Base-by-base conservation (phyloP, 2,113 vertebrate species). In the Odontesthes bonariensis region DNA sequence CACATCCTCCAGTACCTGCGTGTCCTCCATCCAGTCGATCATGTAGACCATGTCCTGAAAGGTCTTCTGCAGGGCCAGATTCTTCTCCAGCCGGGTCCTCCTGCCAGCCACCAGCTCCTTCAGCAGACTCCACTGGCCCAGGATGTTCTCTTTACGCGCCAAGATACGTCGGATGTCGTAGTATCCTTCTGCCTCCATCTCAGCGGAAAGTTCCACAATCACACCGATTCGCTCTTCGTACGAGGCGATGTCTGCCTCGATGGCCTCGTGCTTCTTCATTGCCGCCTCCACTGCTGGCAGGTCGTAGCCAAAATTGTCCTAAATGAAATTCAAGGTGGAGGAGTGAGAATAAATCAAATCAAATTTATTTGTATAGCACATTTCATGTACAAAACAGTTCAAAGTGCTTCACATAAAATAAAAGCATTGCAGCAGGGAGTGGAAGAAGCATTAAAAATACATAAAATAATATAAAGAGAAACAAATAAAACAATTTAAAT, bases 31-130 rank as follows among this genome's bases (percentile, higher is more conserved):
- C 98, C 98, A 99, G 90, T 98, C 96, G 0, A 99, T 98, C 98
- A 98, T 99, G 91, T 98, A 97, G 71, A 98, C 98, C 98, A 99
- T 99, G 82, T 99, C 98, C 88, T 99, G 98, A 83, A 99, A 99
- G 80, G 97, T 95, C 77, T 95, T 98, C 93, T 99, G 98, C 49
- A 99, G 90, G 0, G 96, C 95, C 79, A 99, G 76, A 81, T 98
- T 98, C 94, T 97, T 96, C 92, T 99, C 96, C 0, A 99, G 94
- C 10, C 98, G 95, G 0, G 88, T 82, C 1, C 95, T 93, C 6
- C 98, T 93, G 22, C 95, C 95, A 0, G 91, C 81, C 4, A 98
- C 92, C 79, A 98, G 92, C 86, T 97, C 95, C 0, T 95, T 96
- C 73, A 98, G 89, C 11, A 99, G 94, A 17, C 89, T 92, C 98